Conservation (phyloP, 2,797 vertebrate species). For the Sebastes trivittatus region DNA sequence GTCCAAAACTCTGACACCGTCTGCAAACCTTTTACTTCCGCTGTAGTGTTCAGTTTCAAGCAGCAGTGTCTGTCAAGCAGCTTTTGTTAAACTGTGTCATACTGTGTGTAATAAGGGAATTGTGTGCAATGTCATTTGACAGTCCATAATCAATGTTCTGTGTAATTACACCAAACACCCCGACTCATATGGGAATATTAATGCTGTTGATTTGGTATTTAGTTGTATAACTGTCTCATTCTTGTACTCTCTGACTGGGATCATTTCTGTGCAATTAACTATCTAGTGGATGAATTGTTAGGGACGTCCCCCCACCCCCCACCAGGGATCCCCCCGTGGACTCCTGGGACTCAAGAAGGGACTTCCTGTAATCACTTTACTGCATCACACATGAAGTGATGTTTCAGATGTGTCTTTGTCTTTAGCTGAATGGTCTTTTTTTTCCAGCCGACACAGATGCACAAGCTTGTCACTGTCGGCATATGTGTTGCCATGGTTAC, state of each 20-base stretch:
- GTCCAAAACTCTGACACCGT: background rate
- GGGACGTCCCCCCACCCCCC: background rate
- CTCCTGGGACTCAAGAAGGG: background rate
- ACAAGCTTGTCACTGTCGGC: constrained; percentile 8
- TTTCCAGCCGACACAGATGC: constrained; percentile 29
- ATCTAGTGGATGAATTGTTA: background rate
- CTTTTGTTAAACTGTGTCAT: background rate
- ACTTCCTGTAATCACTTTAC: background rate
- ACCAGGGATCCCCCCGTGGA: background rate
- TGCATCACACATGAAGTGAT: background rate
- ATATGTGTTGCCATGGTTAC: constrained; percentile 59
- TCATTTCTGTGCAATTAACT: constrained; percentile 1
- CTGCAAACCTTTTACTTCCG: background rate
- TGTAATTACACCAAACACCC: background rate
- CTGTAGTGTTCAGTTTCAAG: background rate
- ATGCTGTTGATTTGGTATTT: constrained; percentile 4
- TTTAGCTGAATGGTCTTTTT: constrained; percentile 2
- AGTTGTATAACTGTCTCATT: background rate
- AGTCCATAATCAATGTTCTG: constrained; percentile 14
- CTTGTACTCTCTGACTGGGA: background rate
- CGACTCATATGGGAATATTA: background rate
- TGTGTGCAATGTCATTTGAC: background rate
- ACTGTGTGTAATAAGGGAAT: background rate
- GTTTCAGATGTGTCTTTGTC: constrained; percentile 11
- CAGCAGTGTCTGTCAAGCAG: background rate